phyloP scores from a whole-genome alignment of 1,140 invertebrate genomes.

The Babylonia areolata region DNA sequence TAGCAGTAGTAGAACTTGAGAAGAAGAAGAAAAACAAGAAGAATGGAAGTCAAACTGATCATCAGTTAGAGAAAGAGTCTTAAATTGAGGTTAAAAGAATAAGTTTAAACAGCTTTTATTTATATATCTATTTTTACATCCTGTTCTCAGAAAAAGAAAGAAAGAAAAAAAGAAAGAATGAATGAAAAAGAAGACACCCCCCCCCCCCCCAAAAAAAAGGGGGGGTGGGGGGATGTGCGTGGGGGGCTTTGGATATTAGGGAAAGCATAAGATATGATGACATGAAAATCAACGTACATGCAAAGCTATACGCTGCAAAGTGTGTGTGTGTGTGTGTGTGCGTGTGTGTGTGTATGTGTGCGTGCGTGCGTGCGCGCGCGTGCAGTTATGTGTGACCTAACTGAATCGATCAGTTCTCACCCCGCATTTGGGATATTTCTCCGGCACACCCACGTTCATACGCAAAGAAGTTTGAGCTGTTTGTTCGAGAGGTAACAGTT shows the following conservation, averaged over 20 bases:
- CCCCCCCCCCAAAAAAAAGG: no score
- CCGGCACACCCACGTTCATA: not conserved
- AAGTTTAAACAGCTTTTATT: no score
- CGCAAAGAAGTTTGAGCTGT: slow-evolving; percentile 19
- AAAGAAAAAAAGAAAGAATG: not conserved
- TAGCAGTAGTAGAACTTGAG: no score
- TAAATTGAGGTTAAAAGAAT: no score
- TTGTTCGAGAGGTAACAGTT: not conserved
- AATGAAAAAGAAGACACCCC: not conserved
- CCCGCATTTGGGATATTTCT: no score
- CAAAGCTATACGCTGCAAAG: not conserved
- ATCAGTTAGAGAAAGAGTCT: no score
- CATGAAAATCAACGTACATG: not conserved
- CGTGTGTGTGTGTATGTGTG: slow-evolving; percentile 16
- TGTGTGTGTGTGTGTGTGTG: slow-evolving; percentile 20
- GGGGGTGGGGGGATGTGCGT: not conserved
- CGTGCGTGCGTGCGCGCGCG: slow-evolving; percentile 7
- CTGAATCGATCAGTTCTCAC: no score
- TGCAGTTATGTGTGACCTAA: not conserved
- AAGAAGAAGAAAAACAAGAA: no score
- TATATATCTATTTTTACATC: no score
- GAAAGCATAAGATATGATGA: not conserved
- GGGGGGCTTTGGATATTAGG: not conserved
- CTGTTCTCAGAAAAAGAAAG: no score
- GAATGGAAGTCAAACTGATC: no score